A percentile compares a stretch with the other conserved stretches of the same genome.
Evolutionary conservation across 1,140 invertebrate species (phyloP).

Genomic region (Zeugodacus cucurbitae): DNA sequence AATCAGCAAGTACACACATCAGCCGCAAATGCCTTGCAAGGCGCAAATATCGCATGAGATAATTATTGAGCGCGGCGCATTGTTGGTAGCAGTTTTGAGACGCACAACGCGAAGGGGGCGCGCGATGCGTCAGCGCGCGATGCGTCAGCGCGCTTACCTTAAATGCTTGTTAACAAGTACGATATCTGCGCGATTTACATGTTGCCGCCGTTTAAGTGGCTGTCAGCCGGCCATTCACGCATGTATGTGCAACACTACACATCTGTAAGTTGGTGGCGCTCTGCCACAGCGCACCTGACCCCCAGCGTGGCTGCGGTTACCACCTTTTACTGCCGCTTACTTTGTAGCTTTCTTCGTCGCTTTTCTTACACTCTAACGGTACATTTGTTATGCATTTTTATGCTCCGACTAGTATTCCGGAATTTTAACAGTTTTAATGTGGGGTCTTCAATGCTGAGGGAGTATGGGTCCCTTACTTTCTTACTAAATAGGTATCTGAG

Average conservation of each 20-base stretch:
- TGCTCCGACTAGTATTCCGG: background rate
- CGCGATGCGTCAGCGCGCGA: background rate
- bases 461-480: too few species aligned
- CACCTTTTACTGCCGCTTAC: background rate
- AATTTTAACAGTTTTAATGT: background rate
- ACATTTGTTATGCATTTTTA: background rate
- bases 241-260: background rate
- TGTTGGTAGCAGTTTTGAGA: background rate
- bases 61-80: background rate
- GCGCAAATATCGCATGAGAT: conserved; percentile 19
- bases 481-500: too few species aligned
- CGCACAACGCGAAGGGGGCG: background rate
- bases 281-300: background rate
- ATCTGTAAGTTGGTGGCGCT: background rate
- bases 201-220: conserved; percentile 51
- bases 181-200: conserved; percentile 65
- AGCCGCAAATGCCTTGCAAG: background rate
- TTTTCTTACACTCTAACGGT: background rate
- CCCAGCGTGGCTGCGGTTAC: background rate
- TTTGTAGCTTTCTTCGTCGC: background rate
- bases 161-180: conserved; percentile 66
- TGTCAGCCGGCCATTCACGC: background rate
- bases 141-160: conserved; percentile 47
- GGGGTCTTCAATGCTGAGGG: background rate
- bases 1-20: background rate